A percentile compares a stretch with the other conserved stretches of the same genome.
phyloP scores from a whole-genome alignment of 2,797 vertebrate species.

The Hyperoplus lanceolatus region DNA sequence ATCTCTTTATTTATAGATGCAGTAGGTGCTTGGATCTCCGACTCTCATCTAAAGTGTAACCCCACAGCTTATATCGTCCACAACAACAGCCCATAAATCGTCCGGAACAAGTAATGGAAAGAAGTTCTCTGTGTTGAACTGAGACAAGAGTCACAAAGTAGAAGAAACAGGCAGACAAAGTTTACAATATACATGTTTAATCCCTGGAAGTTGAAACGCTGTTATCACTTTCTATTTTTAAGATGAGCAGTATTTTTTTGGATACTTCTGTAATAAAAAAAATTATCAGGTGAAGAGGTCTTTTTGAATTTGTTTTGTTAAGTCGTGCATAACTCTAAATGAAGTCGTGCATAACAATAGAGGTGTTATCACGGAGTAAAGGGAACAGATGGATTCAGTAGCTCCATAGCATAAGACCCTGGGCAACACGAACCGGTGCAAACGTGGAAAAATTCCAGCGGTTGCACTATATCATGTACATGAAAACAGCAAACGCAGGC shows the following conservation, averaged over 20 bases:
- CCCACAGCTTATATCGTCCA: conserved; percentile 25
- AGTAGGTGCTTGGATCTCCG: conserved; percentile 21
- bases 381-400: not conserved
- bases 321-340: not conserved
- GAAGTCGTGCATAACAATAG: too few species aligned
- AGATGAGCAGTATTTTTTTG: conserved; percentile 40
- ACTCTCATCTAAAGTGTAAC: conserved; percentile 45
- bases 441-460: too few species aligned
- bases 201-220: conserved; percentile 16
- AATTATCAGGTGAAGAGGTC: conserved; percentile 44
- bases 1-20: conserved; percentile 37
- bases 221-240: conserved; percentile 63
- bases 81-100: conserved; percentile 49
- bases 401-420: not conserved
- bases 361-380: too few species aligned
- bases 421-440: too few species aligned
- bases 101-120: conserved; percentile 30
- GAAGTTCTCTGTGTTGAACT: conserved; percentile 22
- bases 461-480: too few species aligned
- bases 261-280: conserved; percentile 56
- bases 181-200: conserved; percentile 47
- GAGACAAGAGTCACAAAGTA: conserved; percentile 2
- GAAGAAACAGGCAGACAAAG: not conserved
- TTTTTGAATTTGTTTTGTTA: conserved; percentile 28
- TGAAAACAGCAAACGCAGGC: too few species aligned